Conservation (phyloP, 2,888 invertebrate species). For the Schrankia costaestrigalis region DNA sequence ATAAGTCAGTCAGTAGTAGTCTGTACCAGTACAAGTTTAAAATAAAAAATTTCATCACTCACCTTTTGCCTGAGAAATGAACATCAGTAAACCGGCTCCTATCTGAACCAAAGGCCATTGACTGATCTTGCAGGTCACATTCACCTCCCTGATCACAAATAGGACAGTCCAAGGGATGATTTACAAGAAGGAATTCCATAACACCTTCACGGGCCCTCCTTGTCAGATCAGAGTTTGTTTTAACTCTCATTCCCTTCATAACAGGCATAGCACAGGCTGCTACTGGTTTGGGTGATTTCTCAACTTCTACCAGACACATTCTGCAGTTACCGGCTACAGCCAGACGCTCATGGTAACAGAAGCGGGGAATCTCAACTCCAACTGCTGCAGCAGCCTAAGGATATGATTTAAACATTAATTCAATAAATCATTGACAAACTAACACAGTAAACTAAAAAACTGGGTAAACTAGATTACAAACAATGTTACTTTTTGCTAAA, state of each 20-base stretch:
- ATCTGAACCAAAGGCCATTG: slow-evolving; percentile 99
- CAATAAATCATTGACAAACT: too few relatives aligned
- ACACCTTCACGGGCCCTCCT: slow-evolving; percentile 89
- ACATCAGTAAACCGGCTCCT: slow-evolving; percentile 96
- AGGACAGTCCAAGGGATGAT: slow-evolving; percentile 99
- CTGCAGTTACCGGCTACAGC: slow-evolving; percentile 99
- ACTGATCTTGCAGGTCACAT: slow-evolving; percentile 98
- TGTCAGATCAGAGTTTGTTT: slow-evolving; percentile 97
- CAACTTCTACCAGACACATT: slow-evolving; percentile 99
- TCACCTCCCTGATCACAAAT: slow-evolving; percentile 99
- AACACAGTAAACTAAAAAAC: too few relatives aligned
- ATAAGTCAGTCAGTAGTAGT: too few relatives aligned
- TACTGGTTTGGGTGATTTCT: slow-evolving; percentile 98
- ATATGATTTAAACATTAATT: too few relatives aligned
- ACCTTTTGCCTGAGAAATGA: slow-evolving; percentile 94
- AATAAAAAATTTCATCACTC: too few relatives aligned
- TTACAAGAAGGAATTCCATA: slow-evolving; percentile 99
- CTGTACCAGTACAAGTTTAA: too few relatives aligned
- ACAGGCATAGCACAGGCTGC: slow-evolving; percentile 99
- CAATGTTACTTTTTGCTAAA: too few relatives aligned
- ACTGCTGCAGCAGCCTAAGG: slow-evolving; percentile 94
- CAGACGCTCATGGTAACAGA: slow-evolving; percentile 99
- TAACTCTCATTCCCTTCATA: slow-evolving; percentile 99
- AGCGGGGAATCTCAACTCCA: slow-evolving; percentile 98
- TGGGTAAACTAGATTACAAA: too few relatives aligned